Evolutionary conservation across 2,113 vertebrate genomes (phyloP), one percentile per base, ranked within the genome.

Genomic region (Candoia aspera): DNA sequence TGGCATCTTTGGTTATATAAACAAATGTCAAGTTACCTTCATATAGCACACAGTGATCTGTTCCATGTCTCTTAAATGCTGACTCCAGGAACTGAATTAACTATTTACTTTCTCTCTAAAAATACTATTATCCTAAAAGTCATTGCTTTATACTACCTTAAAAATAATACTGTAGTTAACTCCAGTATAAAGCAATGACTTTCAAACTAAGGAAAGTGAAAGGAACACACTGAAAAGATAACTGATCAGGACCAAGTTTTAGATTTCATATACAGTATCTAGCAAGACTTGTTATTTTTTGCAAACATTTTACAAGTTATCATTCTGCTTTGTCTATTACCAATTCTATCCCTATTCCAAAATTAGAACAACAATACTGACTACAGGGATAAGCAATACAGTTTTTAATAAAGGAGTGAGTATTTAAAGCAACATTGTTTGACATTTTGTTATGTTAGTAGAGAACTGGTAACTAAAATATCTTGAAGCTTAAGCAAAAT

Each of bases 51-150:
- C 94, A 93, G 95, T 94, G 93, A 96, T 94, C 90, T 92, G 94
- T 93, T 94, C 94, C 94, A 97, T 94, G 92, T 92, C 94, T 93
- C 94, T 73, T 92, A 95, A 87, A 0, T 84, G 79, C 91, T 95
- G 96, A 92, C 92, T 94, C 87, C 90, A 90, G 95, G 96, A 95
- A 54, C 93, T 94, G 89, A 87, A 90, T 29, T 93, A 73, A 90
- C 86, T 68, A 96, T 26, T 95, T 94, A 91, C 92, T 92, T 90
- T 84, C 87, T 93, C 92, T 93, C 91, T 93, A 91, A 90, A 93
- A 93, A n/a, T 37, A 87, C 92, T 94, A 95, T 92, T 94, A 95
- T 92, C 94, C 94, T 96, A 90, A 94, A 94, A 92, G 86, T 94
- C 91, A 92, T 91, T 90, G 73, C 73, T 79, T 42, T 21, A 33